Conservation (phyloP, 1,140 invertebrate genomes). For the Diorhabda sublineata region DNA sequence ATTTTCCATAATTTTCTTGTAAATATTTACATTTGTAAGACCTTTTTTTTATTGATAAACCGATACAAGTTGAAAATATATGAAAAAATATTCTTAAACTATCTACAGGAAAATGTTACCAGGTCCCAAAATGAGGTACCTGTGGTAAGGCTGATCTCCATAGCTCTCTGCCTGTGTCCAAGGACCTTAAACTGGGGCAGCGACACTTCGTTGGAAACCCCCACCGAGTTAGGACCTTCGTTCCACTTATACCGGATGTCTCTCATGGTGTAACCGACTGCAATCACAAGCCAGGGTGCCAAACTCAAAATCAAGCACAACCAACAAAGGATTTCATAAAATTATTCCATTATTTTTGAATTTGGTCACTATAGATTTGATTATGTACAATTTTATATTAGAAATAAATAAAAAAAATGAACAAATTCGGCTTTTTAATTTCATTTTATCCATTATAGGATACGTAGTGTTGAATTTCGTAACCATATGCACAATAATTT, state of each 20-base stretch:
- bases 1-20: too few relatives aligned
- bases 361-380: too few relatives aligned
- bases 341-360: too few relatives aligned
- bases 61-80: too few relatives aligned
- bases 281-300: conserved; percentile 50
- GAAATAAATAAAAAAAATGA: too few relatives aligned
- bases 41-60: too few relatives aligned
- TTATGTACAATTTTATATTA: too few relatives aligned
- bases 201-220: conserved; percentile 87
- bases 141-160: conserved; percentile 89
- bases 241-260: conserved; percentile 96
- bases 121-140: conserved; percentile 59
- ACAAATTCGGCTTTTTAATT: too few relatives aligned
- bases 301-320: conserved; percentile 4
- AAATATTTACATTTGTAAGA: too few relatives aligned
- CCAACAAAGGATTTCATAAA: not conserved
- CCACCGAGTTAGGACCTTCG: conserved; percentile 86
- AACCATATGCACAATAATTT: not conserved
- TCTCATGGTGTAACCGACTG: conserved; percentile 96
- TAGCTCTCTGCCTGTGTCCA: conserved; percentile 81
- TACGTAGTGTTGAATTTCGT: too few relatives aligned
- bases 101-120: conserved; percentile 21
- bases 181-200: conserved; percentile 93
- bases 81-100: not conserved
- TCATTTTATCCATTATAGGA: too few relatives aligned